Evolutionary conservation across 2,888 invertebrate species (phyloP), one percentile per base, ranked within the genome.

Genomic region (Zonitis immaculata): DNA sequence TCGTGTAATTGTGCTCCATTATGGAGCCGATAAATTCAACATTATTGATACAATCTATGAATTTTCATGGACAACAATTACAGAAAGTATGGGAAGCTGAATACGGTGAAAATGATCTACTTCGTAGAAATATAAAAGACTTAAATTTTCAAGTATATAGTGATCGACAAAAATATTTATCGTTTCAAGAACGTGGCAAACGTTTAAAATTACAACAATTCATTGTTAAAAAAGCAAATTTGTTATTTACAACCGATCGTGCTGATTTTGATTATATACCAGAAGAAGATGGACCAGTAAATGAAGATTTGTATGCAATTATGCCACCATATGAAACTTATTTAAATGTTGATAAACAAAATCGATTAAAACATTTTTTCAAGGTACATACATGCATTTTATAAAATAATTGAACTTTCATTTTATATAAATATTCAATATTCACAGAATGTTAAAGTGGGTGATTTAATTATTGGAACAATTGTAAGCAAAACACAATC

Each of bases 311-410:
- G 71, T 90, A 82, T 80, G 90, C 89, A 16, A 80, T 89, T 60
- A 86, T 91, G 82, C 93, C 95, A 56, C 91, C 94, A 0, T 85
- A 90, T 75, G 95, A 95, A 75, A 86, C 85, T 48, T 95, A 90
- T 73, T 81, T 91, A 65, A 86, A 82, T 70, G 85, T 89, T 66
- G 91, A 93, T 65, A 88, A 89, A 66, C 80, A 84, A 14, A 88
- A 87, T 52, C 81, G 90, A 60, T 79, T 88, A 57, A 82, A 88
- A 55, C 88, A 91, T 77, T 91, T 94, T 72, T 86, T 88, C 78
- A 85, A 88, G 81, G 92, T 91, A 79, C 79, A 78, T 66, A 9
- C 1, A 5, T 12, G 11, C 6, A 25, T 8, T n/a, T 32, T 7
- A 16, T 22, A 28, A n/a, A 44, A 8, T 14, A 12, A 14, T 8